A percentile compares a stretch with the other conserved stretches of the same genome.
Conservation (phyloP, 2,797 vertebrate genomes). For the Cirrhinus molitorella region DNA sequence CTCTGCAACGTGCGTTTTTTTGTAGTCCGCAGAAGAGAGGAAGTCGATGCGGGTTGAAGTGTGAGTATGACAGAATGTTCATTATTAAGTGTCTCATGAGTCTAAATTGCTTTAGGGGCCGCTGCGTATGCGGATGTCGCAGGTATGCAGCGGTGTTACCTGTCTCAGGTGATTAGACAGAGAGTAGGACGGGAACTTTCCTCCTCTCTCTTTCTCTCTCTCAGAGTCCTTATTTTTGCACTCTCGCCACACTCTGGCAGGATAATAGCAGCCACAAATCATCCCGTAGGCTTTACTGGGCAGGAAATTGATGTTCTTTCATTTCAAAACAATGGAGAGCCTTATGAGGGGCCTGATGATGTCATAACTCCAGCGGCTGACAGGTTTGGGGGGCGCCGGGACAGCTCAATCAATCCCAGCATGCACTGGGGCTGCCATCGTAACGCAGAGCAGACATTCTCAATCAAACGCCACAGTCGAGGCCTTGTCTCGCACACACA, state of each 20-base stretch:
- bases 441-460: slow-evolving; percentile 65
- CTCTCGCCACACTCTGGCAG: slow-evolving; percentile 71
- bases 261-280: slow-evolving; percentile 83
- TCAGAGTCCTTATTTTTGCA: slow-evolving; percentile 65
- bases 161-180: slow-evolving; percentile 38
- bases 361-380: slow-evolving; percentile 77
- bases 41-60: not conserved
- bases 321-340: slow-evolving; percentile 81
- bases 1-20: not conserved
- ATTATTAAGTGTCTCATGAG: not conserved
- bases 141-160: slow-evolving; percentile 9
- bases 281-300: slow-evolving; percentile 70
- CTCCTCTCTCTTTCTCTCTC: slow-evolving; percentile 44
- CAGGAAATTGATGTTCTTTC: slow-evolving; percentile 80
- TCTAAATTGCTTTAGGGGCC: not conserved
- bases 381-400: slow-evolving; percentile 66
- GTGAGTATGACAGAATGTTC: not conserved
- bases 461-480: slow-evolving; percentile 58
- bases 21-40: not conserved
- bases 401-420: slow-evolving; percentile 72
- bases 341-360: slow-evolving; percentile 79
- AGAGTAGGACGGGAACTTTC: slow-evolving; percentile 35
- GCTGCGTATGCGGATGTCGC: not conserved
- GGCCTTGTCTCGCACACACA: not conserved
- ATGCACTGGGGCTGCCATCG: slow-evolving; percentile 55